Conservation (phyloP, 2,113 vertebrate species). For the Prochilodus magdalenae region DNA sequence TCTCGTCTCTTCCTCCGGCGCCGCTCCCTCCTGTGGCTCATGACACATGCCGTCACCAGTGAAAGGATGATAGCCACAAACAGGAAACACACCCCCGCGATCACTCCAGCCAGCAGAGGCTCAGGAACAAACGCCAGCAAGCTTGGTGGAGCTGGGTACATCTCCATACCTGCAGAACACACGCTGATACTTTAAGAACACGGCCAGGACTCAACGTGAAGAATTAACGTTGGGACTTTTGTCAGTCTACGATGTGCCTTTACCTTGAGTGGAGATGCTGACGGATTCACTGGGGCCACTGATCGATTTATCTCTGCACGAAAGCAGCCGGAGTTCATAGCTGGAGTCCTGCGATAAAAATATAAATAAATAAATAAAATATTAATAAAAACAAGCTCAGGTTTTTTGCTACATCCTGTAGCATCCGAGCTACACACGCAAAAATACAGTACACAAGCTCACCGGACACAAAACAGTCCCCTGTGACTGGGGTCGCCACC, state of each 20-base stretch:
- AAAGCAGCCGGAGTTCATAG: slow-evolving; percentile 91
- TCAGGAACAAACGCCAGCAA: slow-evolving; percentile 85
- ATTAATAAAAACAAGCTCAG: not conserved
- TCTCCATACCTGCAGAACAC: slow-evolving; percentile 84
- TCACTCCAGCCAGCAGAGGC: slow-evolving; percentile 88
- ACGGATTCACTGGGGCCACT: slow-evolving; percentile 89
- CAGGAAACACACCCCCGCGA: slow-evolving; percentile 92
- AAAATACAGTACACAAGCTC: not conserved
- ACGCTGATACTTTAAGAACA: not conserved
- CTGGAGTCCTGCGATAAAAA: slow-evolving; percentile 78
- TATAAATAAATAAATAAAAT: not conserved
- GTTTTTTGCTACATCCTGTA: not conserved
- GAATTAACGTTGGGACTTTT: not conserved
- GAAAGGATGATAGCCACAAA: slow-evolving; percentile 88
- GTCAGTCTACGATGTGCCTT: slow-evolving; percentile 26
- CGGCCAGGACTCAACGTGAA: not conserved
- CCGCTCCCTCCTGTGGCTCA: slow-evolving; percentile 81
- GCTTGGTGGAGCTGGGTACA: slow-evolving; percentile 86
- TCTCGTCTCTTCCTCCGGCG: slow-evolving; percentile 71
- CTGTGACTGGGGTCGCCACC: no score
- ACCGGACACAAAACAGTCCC: no score
- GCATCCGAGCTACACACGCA: not conserved
- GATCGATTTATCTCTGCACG: slow-evolving; percentile 83
- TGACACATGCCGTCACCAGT: slow-evolving; percentile 84
- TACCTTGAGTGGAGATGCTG: slow-evolving; percentile 88